Conservation (phyloP, 2,113 vertebrate species). For the Oreochromis tanganicae region DNA sequence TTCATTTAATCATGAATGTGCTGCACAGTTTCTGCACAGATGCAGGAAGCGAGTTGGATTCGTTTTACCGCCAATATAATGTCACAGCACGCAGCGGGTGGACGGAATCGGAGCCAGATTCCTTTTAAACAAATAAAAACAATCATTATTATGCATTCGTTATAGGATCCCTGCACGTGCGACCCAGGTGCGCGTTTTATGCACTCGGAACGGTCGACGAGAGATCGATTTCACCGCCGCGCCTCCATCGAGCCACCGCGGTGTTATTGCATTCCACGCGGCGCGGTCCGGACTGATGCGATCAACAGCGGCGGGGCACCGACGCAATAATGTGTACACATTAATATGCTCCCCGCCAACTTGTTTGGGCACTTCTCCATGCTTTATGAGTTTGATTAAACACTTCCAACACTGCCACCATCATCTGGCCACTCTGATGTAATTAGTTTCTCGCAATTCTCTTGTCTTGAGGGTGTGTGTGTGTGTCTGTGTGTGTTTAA, state of each 20-base stretch:
- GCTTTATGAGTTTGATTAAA: constrained; percentile 66
- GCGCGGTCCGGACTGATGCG: constrained; percentile 33
- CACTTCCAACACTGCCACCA: constrained; percentile 41
- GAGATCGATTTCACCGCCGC: constrained; percentile 5
- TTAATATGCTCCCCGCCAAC: constrained; percentile 54
- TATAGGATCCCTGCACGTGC: background rate
- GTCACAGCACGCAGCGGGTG: background rate
- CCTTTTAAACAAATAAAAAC: background rate
- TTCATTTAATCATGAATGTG: background rate
- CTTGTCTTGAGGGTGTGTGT: constrained; percentile 3
- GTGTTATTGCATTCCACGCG: constrained; percentile 2
- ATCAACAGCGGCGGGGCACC: constrained; percentile 19
- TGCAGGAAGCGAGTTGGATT: background rate
- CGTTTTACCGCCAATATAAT: background rate
- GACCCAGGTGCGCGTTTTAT: background rate
- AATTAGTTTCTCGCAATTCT: constrained; percentile 56
- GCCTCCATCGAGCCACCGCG: background rate
- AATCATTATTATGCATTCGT: background rate
- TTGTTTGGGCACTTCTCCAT: constrained; percentile 48
- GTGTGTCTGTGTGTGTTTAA: background rate
- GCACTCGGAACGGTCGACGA: background rate
- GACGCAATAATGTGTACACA: background rate
- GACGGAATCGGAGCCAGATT: background rate
- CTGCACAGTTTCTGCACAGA: background rate
- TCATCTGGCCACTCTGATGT: constrained; percentile 54